These are phyloP conservation scores for Bellardia pandia DNA, from an alignment of 2,888 invertebrate genomes.

Conservation along the genomic window DNA sequence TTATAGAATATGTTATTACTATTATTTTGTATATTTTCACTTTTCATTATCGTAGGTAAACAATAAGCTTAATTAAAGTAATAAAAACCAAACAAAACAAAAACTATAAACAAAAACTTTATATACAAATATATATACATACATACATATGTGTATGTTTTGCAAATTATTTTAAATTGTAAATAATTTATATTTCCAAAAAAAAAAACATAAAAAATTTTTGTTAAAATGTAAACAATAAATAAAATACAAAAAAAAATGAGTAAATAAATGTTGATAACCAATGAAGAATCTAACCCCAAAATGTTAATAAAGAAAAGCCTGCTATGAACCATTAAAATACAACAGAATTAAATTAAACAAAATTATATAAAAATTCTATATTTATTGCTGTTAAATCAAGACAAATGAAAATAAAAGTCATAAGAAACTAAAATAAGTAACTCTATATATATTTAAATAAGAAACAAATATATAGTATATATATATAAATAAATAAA, in stretches of 20 bases:
- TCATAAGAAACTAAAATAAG: conserved; percentile 41
- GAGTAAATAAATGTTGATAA: conserved; percentile 46
- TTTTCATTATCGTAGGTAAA: neutral
- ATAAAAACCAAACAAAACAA: neutral
- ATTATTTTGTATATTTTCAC: neutral
- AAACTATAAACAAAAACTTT: neutral
- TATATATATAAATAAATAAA: conserved; percentile 49
- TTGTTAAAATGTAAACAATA: conserved; percentile 22
- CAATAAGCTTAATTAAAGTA: conserved; percentile 35
- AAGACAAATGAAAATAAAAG: conserved; percentile 44
- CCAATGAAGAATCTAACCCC: conserved; percentile 5
- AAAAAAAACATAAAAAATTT: conserved; percentile 11
- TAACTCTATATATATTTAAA: conserved; percentile 50
- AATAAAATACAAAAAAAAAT: neutral
- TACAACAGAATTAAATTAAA: conserved; percentile 19
- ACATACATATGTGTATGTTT: conserved; percentile 1
- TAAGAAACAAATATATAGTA: conserved; percentile 9
- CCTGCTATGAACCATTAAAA: conserved; percentile 59
- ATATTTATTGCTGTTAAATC: conserved; percentile 72
- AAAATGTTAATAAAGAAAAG: conserved; percentile 53
- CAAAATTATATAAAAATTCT: conserved; percentile 42
- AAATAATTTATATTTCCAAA: conserved; percentile 38
- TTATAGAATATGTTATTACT: conserved; percentile 7
- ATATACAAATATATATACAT: neutral
- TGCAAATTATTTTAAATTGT: conserved; percentile 45